phyloP scores from a whole-genome alignment of 2,113 vertebrate species.

The Zosterops hypoxanthus region DNA sequence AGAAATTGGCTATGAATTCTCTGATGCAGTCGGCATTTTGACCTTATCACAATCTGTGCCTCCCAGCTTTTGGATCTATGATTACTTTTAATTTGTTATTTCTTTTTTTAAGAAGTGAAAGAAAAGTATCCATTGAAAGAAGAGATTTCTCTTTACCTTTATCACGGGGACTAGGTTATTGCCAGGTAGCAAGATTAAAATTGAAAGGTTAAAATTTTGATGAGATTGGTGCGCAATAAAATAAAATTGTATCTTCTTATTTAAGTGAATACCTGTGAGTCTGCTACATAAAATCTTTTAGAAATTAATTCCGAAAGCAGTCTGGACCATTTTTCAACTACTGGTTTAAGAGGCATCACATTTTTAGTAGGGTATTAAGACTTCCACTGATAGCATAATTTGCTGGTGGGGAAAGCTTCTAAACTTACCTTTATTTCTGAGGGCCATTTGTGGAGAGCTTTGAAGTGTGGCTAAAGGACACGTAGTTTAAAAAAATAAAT shows the following conservation, averaged over 20 bases:
- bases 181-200: not conserved
- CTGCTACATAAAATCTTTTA: not conserved
- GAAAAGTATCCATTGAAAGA: not conserved
- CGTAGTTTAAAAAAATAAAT: not conserved
- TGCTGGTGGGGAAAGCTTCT: not conserved
- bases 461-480: not conserved
- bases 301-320: not conserved
- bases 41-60: not conserved
- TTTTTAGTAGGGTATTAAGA: not conserved
- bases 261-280: not conserved
- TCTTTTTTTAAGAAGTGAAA: not conserved
- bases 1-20: not conserved
- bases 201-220: not conserved
- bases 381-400: not conserved
- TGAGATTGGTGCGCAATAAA: not conserved
- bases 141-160: not conserved
- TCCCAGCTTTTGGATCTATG: not conserved
- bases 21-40: not conserved
- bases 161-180: not conserved
- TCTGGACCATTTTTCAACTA: not conserved
- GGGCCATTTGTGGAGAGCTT: not conserved
- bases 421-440: not conserved
- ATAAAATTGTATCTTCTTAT: not conserved
- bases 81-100: not conserved
- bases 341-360: not conserved